Evolutionary conservation across 2,113 vertebrate species (phyloP).

Genomic region (Mormoops blainvillei): DNA sequence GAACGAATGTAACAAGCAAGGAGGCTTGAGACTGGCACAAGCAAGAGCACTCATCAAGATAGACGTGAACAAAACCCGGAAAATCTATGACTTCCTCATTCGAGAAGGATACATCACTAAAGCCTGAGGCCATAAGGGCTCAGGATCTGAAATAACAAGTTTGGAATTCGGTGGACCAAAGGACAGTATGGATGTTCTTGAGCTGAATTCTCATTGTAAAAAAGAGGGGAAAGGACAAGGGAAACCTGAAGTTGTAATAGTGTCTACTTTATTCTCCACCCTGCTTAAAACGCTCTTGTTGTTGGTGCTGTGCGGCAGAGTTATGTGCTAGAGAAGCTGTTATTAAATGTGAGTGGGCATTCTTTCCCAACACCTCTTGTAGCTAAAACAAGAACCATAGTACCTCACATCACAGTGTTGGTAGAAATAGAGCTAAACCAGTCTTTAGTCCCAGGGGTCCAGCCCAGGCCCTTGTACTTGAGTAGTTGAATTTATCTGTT

Average conservation of each 20-base stretch:
- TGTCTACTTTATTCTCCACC: conserved; percentile 56
- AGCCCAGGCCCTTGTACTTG: background rate
- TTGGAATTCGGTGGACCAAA: conserved; percentile 60
- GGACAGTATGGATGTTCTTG: conserved; percentile 46
- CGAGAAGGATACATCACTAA: conserved; percentile 97
- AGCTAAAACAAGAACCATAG: conserved; percentile 44
- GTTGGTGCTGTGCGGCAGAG: conserved; percentile 47
- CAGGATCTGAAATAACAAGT: conserved; percentile 37
- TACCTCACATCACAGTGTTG: conserved; percentile 48
- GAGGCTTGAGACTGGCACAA: conserved; percentile 94
- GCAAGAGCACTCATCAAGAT: conserved; percentile 98
- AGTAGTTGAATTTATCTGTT: conserved; percentile 16
- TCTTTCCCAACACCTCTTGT: conserved; percentile 62
- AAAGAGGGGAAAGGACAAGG: conserved; percentile 56
- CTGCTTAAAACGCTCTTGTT: conserved; percentile 53
- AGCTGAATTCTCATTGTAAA: conserved; percentile 33
- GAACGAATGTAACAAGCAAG: conserved; percentile 95
- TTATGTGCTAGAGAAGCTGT: conserved; percentile 44
- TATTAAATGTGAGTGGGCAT: conserved; percentile 66
- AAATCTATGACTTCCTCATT: conserved; percentile 99
- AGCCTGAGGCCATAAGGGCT: conserved; percentile 77
- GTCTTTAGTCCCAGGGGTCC: background rate
- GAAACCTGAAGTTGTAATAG: conserved; percentile 52
- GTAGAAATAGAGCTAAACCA: conserved; percentile 48
- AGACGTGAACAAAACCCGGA: conserved; percentile 98